Conservation (phyloP, 2,888 invertebrate species). For the Zhuqinia jingwanae region DNA sequence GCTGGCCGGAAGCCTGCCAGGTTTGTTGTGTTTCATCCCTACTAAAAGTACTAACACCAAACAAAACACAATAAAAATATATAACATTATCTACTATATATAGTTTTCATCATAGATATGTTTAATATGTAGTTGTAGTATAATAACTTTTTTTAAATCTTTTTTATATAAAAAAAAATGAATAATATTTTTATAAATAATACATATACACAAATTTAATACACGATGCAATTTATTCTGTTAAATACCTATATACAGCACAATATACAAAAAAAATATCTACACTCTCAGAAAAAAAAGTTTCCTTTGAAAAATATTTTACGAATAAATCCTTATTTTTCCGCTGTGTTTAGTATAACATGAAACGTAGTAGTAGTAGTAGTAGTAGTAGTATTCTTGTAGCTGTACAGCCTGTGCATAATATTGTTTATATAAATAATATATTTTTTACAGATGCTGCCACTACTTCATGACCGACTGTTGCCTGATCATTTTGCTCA, state of each 20-base stretch:
- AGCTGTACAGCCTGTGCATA: too few species aligned
- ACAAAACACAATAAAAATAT: constrained; percentile 41
- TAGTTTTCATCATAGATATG: too few species aligned
- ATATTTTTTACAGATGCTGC: constrained; percentile 21
- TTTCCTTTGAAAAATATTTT: constrained; percentile 10
- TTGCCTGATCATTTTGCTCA: background rate
- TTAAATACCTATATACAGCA: too few species aligned
- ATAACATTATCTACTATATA: background rate
- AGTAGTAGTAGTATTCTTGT: background rate
- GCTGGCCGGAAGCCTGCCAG: constrained; percentile 74
- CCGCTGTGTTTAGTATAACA: background rate
- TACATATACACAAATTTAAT: background rate
- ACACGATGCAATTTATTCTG: background rate
- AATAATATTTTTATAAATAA: background rate
- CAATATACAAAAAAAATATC: too few species aligned
- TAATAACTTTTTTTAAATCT: background rate
- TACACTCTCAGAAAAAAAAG: background rate
- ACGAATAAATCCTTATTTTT: background rate
- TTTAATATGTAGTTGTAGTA: background rate
- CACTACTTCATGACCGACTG: background rate
- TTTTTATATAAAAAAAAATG: background rate
- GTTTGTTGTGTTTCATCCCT: constrained; percentile 72
- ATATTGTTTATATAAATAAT: too few species aligned
- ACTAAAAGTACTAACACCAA: constrained; percentile 56
- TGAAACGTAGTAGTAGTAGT: background rate